Percentiles rank a stretch among this genome's conserved stretches.
These are phyloP conservation scores for Zygothrica quintamaculata DNA, from an alignment of 2,888 invertebrate species.

Conservation along the genomic window DNA sequence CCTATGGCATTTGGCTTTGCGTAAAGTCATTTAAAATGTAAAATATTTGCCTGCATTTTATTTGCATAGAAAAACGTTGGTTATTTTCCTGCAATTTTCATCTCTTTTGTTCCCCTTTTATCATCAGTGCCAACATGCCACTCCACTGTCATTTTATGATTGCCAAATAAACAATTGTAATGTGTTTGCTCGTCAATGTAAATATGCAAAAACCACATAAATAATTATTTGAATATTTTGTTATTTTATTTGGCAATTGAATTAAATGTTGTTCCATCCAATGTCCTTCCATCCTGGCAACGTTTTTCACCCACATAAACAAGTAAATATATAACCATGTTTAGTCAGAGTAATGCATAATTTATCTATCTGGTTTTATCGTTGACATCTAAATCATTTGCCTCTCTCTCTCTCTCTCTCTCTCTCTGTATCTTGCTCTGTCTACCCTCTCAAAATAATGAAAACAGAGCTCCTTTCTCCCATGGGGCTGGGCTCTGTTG, in stretches of 20 bases:
- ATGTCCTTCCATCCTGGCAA: background rate
- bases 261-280: conserved; percentile 34
- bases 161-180: conserved; percentile 58
- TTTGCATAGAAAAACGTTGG: background rate
- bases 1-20: background rate
- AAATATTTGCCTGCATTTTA: conserved; percentile 40
- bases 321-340: conserved; percentile 29
- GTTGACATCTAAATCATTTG: conserved; percentile 16
- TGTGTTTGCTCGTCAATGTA: conserved; percentile 57
- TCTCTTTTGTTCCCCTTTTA: background rate
- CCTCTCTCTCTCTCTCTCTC: too few relatives aligned
- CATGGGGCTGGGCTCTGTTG: too few relatives aligned
- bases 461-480: too few relatives aligned
- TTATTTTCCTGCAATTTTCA: background rate
- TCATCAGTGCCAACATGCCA: too few relatives aligned
- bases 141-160: background rate
- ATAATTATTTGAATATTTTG: conserved; percentile 42
- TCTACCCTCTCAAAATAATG: too few relatives aligned
- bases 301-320: conserved; percentile 5
- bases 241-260: conserved; percentile 49
- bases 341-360: conserved; percentile 34
- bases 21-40: conserved; percentile 68
- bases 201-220: conserved; percentile 46
- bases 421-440: too few relatives aligned
- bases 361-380: conserved; percentile 32